Base-by-base conservation (phyloP, 2,113 vertebrate species). In the Rhegmatorhina hoffmannsi region DNA sequence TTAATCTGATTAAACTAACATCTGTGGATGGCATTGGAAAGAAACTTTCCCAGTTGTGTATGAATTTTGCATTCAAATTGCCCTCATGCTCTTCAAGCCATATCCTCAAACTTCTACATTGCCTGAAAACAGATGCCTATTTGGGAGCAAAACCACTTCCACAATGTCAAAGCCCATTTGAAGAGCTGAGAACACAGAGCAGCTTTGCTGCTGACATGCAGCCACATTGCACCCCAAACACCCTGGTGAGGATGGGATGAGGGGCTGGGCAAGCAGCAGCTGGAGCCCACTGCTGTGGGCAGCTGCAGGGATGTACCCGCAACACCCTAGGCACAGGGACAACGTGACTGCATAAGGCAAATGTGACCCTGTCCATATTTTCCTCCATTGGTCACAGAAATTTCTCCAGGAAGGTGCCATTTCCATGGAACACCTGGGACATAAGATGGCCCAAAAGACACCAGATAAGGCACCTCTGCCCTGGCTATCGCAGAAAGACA, bases 181-280 rank as follows among this genome's bases (percentile, higher is more conserved):
- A 84, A 89, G 36, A 80, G 13, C 13, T 0, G 1, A 0, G 0
- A 0, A 0, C 25, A 14, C 7, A 43, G 52, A 78, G 38, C 1
- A 4, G 52, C 56, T 75, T 87, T 59, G 20, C 38, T 85, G n/a
- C 23, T 0, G 0, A 49, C 40, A 25, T 66, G 49, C 73, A 66
- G 40, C 24, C 44, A 14, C 0, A 0, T 26, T 68, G 72, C 36
- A 67, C 17, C 17, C 15, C 23, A 29, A 49, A 52, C 0, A 1
- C 15, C 17, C 18, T 7, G 2, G 10, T 11, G 44, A 75, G 28
- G 49, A 18, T 21, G 33, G 15, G 1, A 0, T 28, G 79, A 53
- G 36, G 16, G 36, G 38, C 44, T 50, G 5, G 34, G 36, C 19
- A 58, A 77, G 49, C 67, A 77, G 46, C 1, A 1, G 17, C 66